Evolutionary conservation across 30 jellyfish, hydroid and myxozoan species (phyloP), one percentile per base, ranked within the genome.

Genomic region (Aurelia aurita): DNA sequence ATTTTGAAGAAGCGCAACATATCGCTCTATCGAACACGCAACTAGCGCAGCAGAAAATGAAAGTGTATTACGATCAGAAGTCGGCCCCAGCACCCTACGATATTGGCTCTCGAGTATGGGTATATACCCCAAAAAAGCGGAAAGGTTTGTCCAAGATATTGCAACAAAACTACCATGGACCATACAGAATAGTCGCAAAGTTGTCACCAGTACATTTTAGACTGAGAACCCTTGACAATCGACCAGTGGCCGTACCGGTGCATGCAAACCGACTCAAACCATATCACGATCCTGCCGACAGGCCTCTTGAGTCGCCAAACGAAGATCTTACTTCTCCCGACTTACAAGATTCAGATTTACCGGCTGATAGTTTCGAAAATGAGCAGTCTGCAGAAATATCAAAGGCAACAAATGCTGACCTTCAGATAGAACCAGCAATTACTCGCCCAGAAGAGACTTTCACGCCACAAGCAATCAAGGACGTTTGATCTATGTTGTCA

Each of bases 171-270:
- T 55, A 55, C 28, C 66, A 16, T 22, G 27, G 66, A 22, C 28
- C 66, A 2, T 55, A 55, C 9, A 16, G 66, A 26, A 18, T 69
- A 76, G 87, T 55, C 3, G 43, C 44, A 14, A 68, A 84, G 58
- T 27, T 71, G 29, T 84, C 94, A 3, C 94, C 94, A 5, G 82
- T 72, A 1, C 82, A 84, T 49, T 84, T 58, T 34, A 28, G 29
- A 12, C 49, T 77, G 49, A 63, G 78, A 26, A 77, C 78, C 25
- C 25, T 32, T 18, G 78, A 77, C 47, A 57, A 77, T 35, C 79
- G 78, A 5, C 78, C 78, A 1, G 85, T 73, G 6, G 2, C 57
- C 28, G 66, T 55, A 19, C 66, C 25, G 25, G 66, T 55, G 28
- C 66, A 55, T 55, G 66, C 66, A 55, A 16, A 55, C 26, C 66